Percentiles rank a stretch among this genome's conserved stretches.
Conservation (phyloP, 1,140 invertebrate genomes). For the Trichonephila clavipes region DNA sequence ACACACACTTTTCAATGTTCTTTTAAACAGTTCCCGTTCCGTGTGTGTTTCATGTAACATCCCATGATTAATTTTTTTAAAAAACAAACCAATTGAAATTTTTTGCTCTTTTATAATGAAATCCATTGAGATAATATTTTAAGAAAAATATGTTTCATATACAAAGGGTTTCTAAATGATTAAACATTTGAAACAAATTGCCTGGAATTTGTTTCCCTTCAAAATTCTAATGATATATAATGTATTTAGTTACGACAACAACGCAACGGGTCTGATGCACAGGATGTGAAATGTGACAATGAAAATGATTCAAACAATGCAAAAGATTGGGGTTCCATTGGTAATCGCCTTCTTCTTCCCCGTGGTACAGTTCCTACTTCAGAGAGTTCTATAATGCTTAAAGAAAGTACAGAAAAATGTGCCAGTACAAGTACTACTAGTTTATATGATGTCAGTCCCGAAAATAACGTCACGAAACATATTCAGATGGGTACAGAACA, state of each 20-base stretch:
- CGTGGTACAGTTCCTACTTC: conserved; percentile 66
- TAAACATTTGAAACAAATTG: too few species aligned
- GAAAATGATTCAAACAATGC: conserved; percentile 19
- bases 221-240: background rate
- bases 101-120: too few species aligned
- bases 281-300: conserved; percentile 14
- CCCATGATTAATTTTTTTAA: too few species aligned
- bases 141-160: too few species aligned
- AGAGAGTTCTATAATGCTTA: background rate
- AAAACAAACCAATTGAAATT: too few species aligned
- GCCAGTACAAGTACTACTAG: conserved; percentile 71
- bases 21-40: too few species aligned
- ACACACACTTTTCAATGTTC: too few species aligned
- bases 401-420: conserved; percentile 64
- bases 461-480: conserved; percentile 5
- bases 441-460: conserved; percentile 58
- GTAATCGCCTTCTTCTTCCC: conserved; percentile 53
- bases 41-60: too few species aligned
- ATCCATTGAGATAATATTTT: too few species aligned
- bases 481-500: conserved; percentile 39
- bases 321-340: conserved; percentile 28
- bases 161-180: too few species aligned
- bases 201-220: too few species aligned
- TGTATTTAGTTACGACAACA: conserved; percentile 49
- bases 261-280: background rate